These are phyloP conservation scores for Cosmopolites sordidus DNA, from an alignment of 2,888 invertebrate species.

Conservation along the genomic window DNA sequence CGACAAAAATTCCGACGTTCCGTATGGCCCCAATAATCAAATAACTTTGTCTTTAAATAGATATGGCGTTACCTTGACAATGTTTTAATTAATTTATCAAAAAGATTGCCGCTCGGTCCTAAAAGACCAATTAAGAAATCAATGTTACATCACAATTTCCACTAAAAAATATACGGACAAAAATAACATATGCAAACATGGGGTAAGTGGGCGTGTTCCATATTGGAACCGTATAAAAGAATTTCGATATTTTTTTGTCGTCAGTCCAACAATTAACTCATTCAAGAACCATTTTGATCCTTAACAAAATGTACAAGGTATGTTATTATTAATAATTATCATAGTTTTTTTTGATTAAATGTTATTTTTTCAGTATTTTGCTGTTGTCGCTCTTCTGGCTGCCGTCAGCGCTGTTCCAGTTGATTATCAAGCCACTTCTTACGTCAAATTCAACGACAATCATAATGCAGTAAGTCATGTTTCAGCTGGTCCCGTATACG, in stretches of 20 bases:
- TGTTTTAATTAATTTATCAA: neutral
- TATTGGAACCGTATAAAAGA: neutral
- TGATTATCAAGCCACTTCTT: constrained; percentile 29
- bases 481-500: constrained; percentile 11
- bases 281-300: neutral
- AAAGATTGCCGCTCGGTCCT: neutral
- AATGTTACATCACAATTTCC: neutral
- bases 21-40: neutral
- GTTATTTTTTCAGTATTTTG: constrained; percentile 34
- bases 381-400: constrained; percentile 43
- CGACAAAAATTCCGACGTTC: no score
- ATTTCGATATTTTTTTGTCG: neutral
- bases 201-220: neutral
- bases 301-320: neutral
- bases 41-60: no score
- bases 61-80: neutral
- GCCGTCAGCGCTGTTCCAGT: constrained; percentile 26
- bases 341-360: no score
- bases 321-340: neutral
- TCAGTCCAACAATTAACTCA: neutral
- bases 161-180: neutral
- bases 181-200: neutral
- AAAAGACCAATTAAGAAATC: neutral
- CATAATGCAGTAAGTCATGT: constrained; percentile 30
- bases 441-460: constrained; percentile 30